Evolutionary conservation across 2,113 vertebrate genomes (phyloP).

Genomic region (Hypomesus transpacificus): DNA sequence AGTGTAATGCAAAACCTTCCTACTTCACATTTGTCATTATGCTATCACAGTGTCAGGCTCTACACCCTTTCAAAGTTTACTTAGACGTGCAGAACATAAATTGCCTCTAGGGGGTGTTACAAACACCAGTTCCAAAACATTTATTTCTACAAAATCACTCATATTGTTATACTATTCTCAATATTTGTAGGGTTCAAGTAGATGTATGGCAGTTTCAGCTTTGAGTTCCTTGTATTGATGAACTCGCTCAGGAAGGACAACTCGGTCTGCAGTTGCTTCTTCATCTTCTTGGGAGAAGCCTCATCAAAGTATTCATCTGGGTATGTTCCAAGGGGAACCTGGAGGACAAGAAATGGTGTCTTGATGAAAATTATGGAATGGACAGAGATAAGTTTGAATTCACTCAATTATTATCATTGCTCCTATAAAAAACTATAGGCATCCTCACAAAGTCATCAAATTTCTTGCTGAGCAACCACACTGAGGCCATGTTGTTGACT

Average conservation of each 20-base stretch:
- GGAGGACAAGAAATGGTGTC: neutral
- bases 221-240: conserved; percentile 43
- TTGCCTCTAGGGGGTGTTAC: no score
- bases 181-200: conserved; percentile 46
- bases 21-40: no score
- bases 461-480: neutral
- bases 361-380: no score
- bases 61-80: neutral
- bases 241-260: conserved; percentile 36
- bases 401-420: no score
- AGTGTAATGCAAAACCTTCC: no score
- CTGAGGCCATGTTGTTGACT: neutral
- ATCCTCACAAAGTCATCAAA: conserved; percentile 29
- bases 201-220: conserved; percentile 45
- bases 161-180: conserved; percentile 51
- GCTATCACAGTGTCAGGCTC: no score
- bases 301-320: conserved; percentile 50
- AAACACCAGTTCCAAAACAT: no score
- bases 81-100: neutral
- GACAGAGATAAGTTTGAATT: no score
- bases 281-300: conserved; percentile 27
- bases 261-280: conserved; percentile 42
- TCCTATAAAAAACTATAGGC: neutral
- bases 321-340: conserved; percentile 51
- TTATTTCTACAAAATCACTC: neutral